Percentiles rank a stretch among this genome's conserved stretches.
These are phyloP conservation scores for Drosophila tropicalis DNA, from an alignment of 1,140 invertebrate species.

Conservation along the genomic window DNA sequence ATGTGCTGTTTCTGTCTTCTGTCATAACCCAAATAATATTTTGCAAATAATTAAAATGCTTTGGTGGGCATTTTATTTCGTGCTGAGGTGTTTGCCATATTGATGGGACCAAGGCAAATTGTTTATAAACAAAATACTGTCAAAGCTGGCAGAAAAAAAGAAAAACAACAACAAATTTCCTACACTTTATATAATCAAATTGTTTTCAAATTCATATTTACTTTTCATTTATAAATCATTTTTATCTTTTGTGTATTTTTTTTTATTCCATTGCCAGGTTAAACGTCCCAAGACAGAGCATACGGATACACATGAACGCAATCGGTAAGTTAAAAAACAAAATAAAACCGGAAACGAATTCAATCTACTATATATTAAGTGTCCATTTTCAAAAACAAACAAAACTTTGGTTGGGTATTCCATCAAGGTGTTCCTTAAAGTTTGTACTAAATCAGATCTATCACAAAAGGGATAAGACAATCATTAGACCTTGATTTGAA, in stretches of 20 bases:
- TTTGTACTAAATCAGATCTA: no score
- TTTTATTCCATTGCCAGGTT: slow-evolving; percentile 82
- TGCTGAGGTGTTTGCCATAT: slow-evolving; percentile 43
- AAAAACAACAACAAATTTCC: not conserved
- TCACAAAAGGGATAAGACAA: no score
- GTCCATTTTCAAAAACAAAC: not conserved
- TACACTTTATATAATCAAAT: slow-evolving; percentile 49
- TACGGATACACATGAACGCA: slow-evolving; percentile 83
- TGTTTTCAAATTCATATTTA: slow-evolving; percentile 7
- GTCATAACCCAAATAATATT: slow-evolving; percentile 51
- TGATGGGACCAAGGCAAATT: slow-evolving; percentile 34
- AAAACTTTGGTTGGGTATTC: no score
- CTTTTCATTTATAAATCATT: slow-evolving; percentile 23
- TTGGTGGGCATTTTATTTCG: slow-evolving; percentile 56
- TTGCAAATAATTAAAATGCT: slow-evolving; percentile 37
- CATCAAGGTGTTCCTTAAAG: no score
- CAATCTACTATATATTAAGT: not conserved
- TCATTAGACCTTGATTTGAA: no score
- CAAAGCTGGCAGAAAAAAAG: slow-evolving; percentile 5
- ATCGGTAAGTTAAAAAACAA: slow-evolving; percentile 58
- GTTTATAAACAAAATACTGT: slow-evolving; percentile 71
- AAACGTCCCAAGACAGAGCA: slow-evolving; percentile 84
- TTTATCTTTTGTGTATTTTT: slow-evolving; percentile 28
- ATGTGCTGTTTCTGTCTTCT: slow-evolving; percentile 61
- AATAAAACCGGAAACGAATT: not conserved